phyloP scores from a whole-genome alignment of 2,888 invertebrate species.

The Caenorhabditis wallacei region DNA sequence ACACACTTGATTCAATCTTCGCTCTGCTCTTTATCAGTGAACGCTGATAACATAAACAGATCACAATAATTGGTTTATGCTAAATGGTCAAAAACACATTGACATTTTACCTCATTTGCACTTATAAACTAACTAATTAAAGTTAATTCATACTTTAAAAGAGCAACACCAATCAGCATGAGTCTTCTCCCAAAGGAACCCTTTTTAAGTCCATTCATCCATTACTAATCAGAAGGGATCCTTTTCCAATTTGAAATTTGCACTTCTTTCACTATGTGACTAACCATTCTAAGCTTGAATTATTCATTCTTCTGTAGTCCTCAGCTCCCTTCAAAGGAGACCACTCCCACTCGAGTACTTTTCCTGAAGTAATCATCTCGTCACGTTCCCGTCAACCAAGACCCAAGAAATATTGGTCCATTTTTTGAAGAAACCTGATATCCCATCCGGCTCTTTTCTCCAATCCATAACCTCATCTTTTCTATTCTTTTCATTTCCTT shows the following conservation, averaged over 20 bases:
- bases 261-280: slow-evolving; percentile 14
- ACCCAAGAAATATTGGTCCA: slow-evolving; percentile 34
- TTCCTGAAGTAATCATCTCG: slow-evolving; percentile 63
- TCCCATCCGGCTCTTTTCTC: slow-evolving; percentile 22
- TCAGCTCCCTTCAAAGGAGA: not conserved
- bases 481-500: slow-evolving; percentile 9
- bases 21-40: slow-evolving; percentile 11
- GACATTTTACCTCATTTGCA: too few relatives aligned
- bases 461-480: slow-evolving; percentile 15
- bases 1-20: slow-evolving; percentile 7
- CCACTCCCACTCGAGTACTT: slow-evolving; percentile 22
- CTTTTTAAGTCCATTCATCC: slow-evolving; percentile 8
- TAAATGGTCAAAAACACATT: too few relatives aligned
- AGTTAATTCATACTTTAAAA: not conserved
- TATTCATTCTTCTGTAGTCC: slow-evolving; percentile 30
- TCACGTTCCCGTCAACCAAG: slow-evolving; percentile 54
- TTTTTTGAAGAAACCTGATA: slow-evolving; percentile 51
- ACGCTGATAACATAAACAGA: slow-evolving; percentile 2
- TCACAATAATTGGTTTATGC: not conserved
- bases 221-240: slow-evolving; percentile 26
- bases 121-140: too few relatives aligned
- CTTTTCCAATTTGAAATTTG: slow-evolving; percentile 16
- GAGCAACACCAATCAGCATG: not conserved
- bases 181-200: not conserved
- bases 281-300: slow-evolving; percentile 27